Percentiles rank a stretch among this genome's conserved stretches.
Conservation (phyloP, 1,140 invertebrate genomes). For the Caenorhabditis latens region DNA sequence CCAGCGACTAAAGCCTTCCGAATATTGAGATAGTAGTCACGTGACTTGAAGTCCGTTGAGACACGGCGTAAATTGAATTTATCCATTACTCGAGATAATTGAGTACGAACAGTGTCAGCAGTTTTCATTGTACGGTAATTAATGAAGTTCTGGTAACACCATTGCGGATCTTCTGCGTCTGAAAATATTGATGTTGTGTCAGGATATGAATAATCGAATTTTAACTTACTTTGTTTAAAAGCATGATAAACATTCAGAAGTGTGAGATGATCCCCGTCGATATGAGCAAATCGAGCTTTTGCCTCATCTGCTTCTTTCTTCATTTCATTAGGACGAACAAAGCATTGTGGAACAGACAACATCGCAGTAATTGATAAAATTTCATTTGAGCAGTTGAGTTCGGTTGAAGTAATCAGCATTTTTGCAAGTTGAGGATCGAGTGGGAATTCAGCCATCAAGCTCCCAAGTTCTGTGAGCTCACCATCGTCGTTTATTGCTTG, state of each 20-base stretch:
- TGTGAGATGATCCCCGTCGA: conserved; percentile 97
- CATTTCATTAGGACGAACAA: conserved; percentile 97
- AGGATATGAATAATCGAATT: background rate
- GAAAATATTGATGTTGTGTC: conserved; percentile 58
- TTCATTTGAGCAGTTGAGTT: conserved; percentile 99
- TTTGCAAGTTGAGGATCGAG: conserved; percentile 96
- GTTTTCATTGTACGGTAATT: conserved; percentile 97
- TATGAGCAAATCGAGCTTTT: conserved; percentile 98
- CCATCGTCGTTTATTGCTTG: conserved; percentile 96
- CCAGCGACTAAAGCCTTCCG: conserved; percentile 96
- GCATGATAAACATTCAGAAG: conserved; percentile 96
- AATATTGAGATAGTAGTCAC: conserved; percentile 99
- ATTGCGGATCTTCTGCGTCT: conserved; percentile 90
- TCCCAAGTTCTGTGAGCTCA: conserved; percentile 93
- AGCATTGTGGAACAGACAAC: conserved; percentile 99
- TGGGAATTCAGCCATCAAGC: conserved; percentile 99
- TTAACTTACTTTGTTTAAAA: conserved; percentile 92
- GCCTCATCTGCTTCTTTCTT: conserved; percentile 98
- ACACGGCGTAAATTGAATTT: conserved; percentile 79
- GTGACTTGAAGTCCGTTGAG: conserved; percentile 97
- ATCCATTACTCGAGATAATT: conserved; percentile 89
- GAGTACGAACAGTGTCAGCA: conserved; percentile 88
- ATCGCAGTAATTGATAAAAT: conserved; percentile 98
- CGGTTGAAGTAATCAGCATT: conserved; percentile 92
- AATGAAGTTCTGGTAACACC: conserved; percentile 99